phyloP scores from a whole-genome alignment of 2,888 invertebrate genomes.

The Drosophila suboccidentalis region DNA sequence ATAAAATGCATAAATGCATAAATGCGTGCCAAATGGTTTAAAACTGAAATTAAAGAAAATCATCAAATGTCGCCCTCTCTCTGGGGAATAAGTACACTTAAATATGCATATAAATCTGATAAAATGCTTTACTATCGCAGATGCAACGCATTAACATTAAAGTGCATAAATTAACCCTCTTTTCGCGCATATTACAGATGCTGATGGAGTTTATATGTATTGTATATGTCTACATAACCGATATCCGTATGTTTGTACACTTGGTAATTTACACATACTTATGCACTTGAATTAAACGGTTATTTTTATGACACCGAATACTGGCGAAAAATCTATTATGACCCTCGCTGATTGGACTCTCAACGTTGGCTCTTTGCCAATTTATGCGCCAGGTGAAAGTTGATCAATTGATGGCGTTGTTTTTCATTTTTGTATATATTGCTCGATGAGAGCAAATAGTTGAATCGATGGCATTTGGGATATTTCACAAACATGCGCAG shows the following conservation, averaged over 20 bases:
- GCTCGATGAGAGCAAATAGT: constrained; percentile 15
- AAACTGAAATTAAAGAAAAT: constrained; percentile 73
- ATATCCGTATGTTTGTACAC: constrained; percentile 11
- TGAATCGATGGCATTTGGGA: constrained; percentile 25
- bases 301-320: constrained; percentile 43
- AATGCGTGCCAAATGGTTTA: constrained; percentile 67
- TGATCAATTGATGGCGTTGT: constrained; percentile 26
- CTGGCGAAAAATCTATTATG: constrained; percentile 49
- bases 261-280: constrained; percentile 51
- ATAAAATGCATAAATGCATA: constrained; percentile 51
- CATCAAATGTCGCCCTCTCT: constrained; percentile 38
- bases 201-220: not conserved
- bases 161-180: constrained; percentile 73
- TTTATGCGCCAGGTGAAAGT: constrained; percentile 54
- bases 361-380: constrained; percentile 50
- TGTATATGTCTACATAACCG: not conserved
- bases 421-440: constrained; percentile 1
- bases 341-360: constrained; percentile 48
- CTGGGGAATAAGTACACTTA: constrained; percentile 54
- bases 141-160: constrained; percentile 75
- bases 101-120: constrained; percentile 70
- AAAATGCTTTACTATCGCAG: constrained; percentile 61
- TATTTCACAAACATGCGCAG: not conserved
- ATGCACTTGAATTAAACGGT: constrained; percentile 50
- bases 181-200: constrained; percentile 36